A percentile compares a stretch with the other conserved stretches of the same genome.
Evolutionary conservation across 2,797 vertebrate genomes (phyloP).

Genomic region (Micrastur ruficollis): DNA sequence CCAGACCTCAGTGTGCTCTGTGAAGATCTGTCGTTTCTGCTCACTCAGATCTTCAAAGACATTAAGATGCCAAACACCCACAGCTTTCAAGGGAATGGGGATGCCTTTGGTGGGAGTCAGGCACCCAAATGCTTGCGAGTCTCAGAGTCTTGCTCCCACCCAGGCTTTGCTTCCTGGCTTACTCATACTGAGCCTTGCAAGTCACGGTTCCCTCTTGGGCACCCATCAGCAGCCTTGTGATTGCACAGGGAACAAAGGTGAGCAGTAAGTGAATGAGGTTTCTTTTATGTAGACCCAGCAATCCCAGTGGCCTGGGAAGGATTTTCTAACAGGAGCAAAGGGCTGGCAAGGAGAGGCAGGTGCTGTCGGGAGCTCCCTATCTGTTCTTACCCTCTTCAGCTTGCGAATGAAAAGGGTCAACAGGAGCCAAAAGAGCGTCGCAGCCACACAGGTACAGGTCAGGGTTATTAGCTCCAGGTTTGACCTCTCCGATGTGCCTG

Average conservation of each 20-base stretch:
- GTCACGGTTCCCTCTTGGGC: neutral
- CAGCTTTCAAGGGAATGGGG: neutral
- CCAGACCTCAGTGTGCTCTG: neutral
- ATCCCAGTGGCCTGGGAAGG: neutral
- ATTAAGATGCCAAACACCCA: neutral
- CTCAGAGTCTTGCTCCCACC: neutral
- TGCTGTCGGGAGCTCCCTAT: neutral
- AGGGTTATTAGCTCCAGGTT: slow-evolving; percentile 89
- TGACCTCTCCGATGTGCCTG: slow-evolving; percentile 82
- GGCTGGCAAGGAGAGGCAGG: neutral
- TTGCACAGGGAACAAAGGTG: neutral
- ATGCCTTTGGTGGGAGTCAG: slow-evolving; percentile 3
- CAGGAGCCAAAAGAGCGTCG: slow-evolving; percentile 90
- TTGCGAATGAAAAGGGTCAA: slow-evolving; percentile 92
- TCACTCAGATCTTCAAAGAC: slow-evolving; percentile 22
- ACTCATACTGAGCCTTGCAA: neutral
- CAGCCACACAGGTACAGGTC: slow-evolving; percentile 89
- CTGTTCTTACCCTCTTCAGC: slow-evolving; percentile 85
- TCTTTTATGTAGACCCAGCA: neutral
- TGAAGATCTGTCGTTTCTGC: slow-evolving; percentile 1
- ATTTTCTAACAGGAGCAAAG: neutral
- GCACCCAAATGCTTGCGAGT: neutral
- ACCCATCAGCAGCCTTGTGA: neutral
- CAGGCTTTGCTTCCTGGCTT: neutral
- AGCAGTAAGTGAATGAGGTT: neutral